Evolutionary conservation across 2,888 invertebrate genomes (phyloP), one percentile per base, ranked within the genome.

Genomic region (Chelonus formosanus): DNA sequence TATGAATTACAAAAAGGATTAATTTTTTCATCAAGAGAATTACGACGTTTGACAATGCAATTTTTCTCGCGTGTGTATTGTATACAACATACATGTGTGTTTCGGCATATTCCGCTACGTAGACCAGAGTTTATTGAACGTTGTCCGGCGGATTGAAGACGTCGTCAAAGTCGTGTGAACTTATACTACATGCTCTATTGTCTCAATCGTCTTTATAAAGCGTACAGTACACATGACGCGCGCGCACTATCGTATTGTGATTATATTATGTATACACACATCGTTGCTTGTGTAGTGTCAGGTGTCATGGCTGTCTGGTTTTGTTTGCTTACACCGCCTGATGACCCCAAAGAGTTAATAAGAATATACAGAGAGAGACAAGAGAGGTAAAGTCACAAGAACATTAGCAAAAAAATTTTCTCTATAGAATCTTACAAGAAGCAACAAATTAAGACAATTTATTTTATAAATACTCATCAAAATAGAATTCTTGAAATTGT

Each of bases 271-370:
- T 32, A 57, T 65, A 61, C 61, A 52, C 65, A 57, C 48, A 10
- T 54, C 32, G 5, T 31, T 40, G 44, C 52, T 50, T 31, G 20
- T 32, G 35, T 7, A 75, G 78, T 80, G 80, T 82, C 80, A 80
- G 80, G 78, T 82, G 82, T 81, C 80, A 78, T 76, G 78, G 78
- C 77, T 81, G 77, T 77, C 78, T 75, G 73, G 78, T 78, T 79
- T 76, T 76, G 77, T 79, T 80, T 75, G 76, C 79, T 76, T 75
- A 73, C 74, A 73, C 73, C 73, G 71, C 43, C 57, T 59, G 60
- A n/a, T 55, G 56, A 64, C 63, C 54, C 54, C 32, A 55, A 59
- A 60, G 43, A 47, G 32, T 54, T 10, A 36, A 53, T 35, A 35
- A 53, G n/a, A 8, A 52, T 31, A 6, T 35, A 57, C 4, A 45